phyloP scores from a whole-genome alignment of 2,797 vertebrate genomes.

The Enteromius afrohamiltoni region DNA sequence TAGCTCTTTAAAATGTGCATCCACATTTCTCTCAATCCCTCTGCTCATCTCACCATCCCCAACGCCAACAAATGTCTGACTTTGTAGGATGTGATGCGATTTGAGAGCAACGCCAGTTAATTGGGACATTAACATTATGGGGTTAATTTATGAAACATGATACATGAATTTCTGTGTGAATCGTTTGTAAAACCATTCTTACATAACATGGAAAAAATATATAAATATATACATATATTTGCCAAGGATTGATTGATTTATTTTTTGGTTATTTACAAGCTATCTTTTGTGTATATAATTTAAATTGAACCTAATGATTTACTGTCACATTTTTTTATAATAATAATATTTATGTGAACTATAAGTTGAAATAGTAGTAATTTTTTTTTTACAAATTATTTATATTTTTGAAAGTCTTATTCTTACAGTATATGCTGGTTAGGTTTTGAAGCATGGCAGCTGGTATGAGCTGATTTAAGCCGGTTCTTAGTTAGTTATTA shows the following conservation, averaged over 20 bases:
- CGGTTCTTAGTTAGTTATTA: not conserved
- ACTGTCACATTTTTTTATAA: not conserved
- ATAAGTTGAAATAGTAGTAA: not conserved
- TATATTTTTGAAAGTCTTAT: not conserved
- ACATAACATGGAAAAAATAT: not conserved
- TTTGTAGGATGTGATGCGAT: constrained; percentile 30
- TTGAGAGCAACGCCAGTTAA: not conserved
- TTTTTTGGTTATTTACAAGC: not conserved
- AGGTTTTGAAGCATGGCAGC: not conserved
- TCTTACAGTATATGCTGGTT: not conserved
- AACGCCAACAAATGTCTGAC: not conserved
- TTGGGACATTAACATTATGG: not conserved
- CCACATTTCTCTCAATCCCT: constrained; percentile 53
- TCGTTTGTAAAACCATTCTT: not conserved
- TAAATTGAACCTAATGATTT: not conserved
- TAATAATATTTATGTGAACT: not conserved
- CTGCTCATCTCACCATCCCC: constrained; percentile 4
- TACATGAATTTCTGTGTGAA: no score
- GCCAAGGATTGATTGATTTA: not conserved
- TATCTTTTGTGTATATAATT: not conserved
- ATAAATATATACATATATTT: not conserved
- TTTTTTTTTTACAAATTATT: not conserved
- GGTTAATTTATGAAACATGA: not conserved
- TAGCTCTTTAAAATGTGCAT: constrained; percentile 58
- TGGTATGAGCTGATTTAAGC: not conserved